These are phyloP conservation scores for Seira sanloemensis DNA, from an alignment of 2,888 invertebrate genomes.

Conservation along the genomic window DNA sequence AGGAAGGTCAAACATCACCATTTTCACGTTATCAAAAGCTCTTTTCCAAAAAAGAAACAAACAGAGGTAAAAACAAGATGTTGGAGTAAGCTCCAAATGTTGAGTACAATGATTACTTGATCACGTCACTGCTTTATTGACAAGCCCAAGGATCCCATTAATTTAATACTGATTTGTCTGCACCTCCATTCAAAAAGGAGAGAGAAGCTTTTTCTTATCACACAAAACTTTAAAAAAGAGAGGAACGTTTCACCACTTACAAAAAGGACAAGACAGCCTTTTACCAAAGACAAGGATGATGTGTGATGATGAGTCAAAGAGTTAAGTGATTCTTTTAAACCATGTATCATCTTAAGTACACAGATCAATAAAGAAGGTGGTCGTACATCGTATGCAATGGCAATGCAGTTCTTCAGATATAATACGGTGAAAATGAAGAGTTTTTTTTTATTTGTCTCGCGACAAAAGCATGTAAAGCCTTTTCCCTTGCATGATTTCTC, in stretches of 20 bases:
- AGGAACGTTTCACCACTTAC: slow-evolving; percentile 39
- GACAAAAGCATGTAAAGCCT: slow-evolving; percentile 33
- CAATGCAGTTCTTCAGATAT: no score
- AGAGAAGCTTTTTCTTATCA: neutral
- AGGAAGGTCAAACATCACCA: slow-evolving; percentile 52
- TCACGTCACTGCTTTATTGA: slow-evolving; percentile 55
- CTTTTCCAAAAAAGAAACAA: neutral
- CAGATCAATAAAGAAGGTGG: neutral
- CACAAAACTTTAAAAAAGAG: neutral
- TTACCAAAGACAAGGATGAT: slow-evolving; percentile 40
- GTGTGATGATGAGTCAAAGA: slow-evolving; percentile 37
- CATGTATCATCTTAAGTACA: slow-evolving; percentile 13
- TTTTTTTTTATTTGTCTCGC: slow-evolving; percentile 51
- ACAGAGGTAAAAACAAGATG: slow-evolving; percentile 1
- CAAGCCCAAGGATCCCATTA: slow-evolving; percentile 60
- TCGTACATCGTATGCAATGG: no score
- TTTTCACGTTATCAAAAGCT: neutral
- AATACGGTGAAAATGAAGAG: neutral
- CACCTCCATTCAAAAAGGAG: neutral
- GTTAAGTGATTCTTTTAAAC: slow-evolving; percentile 57
- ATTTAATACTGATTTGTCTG: slow-evolving; percentile 65
- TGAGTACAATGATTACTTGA: slow-evolving; percentile 52
- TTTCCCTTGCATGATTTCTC: slow-evolving; percentile 30
- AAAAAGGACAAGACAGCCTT: slow-evolving; percentile 54
- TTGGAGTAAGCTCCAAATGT: slow-evolving; percentile 2